Evolutionary conservation across 2,113 vertebrate species (phyloP), one percentile per base, ranked within the genome.

Genomic region (Empidonax alnorum): DNA sequence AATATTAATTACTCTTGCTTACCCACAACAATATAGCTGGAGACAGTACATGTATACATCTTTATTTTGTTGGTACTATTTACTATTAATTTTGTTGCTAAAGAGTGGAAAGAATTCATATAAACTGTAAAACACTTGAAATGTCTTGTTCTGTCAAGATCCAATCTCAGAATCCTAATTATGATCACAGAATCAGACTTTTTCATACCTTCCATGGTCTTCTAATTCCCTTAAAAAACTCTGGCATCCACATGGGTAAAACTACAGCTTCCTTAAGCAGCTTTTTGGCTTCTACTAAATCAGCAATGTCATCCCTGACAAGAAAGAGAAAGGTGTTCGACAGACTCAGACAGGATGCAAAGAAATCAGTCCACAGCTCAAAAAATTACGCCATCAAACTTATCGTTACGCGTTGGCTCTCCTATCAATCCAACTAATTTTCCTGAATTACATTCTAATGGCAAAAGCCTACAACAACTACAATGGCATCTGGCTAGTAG

Each of bases 211-310:
- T 99, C 99, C 99, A 99, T 0, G 99, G 99, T 95, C 99, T 98
- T 83, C 99, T 98, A 94, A 99, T 99, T 96, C 99, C 99, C 96
- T 99, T 99, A 97, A 99, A 99, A 97, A 99, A 99, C 33, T 99
- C 99, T 7, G 99, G 99, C 99, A 99, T 99, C 99, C 99, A 99
- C 99, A 99, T 99, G 0, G 99, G 99, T 95, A 99, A 97, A 66
- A 99, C 99, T 25, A 99, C 99, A 3, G 99, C 99, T 97, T 99
- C 99, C 92, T 99, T 99, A 83, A 99, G 97, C 63, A 99, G 98
- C 93, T 99, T 99, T 96, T 99, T 99, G 46, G 99, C 99, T 79
- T 99, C 99, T 96, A 98, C 99, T 96, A 99, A 97, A 94, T 99
- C 99, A 94, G 99, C 99, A 65, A 99, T 99, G 94, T 99, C 98